Evolutionary conservation across 2,797 vertebrate genomes (phyloP), one percentile per base, ranked within the genome.

Genomic region (Tachyglossus aculeatus): DNA sequence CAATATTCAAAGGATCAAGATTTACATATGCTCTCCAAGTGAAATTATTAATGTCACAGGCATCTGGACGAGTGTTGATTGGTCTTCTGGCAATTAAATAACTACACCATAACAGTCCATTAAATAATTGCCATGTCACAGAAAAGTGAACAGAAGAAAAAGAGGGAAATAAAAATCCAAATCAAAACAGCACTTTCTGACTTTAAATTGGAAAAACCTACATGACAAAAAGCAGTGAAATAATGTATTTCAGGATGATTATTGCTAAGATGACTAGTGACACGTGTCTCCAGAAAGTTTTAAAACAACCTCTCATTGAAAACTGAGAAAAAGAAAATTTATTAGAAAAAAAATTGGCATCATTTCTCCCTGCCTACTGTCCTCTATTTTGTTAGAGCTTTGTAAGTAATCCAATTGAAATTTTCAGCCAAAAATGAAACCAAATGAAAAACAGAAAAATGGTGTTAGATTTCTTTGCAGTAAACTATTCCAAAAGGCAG

Each of bases 381-480:
- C 80, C 74, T 81, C 77, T 84, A 67, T 80, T 82, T 83, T 61
- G 54, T 67, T 65, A 83, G 71, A 79, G 71, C 59, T 78, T 65
- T 84, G 61, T 74, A 83, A 86, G 58, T 47, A 56, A 77, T 71
- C 59, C 69, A 80, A 74, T 69, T 25, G 62, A 63, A 83, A 86
- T 82, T 85, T 85, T 85, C 54, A 74, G 39, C 31, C 62, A 40
- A 18, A 80, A 83, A 64, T 54, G 62, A 80, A 83, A 80, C 3
- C 1, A 83, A 82, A 76, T 44, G 52, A 85, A 9, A 48, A 84
- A 80, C 68, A 75, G 71, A 79, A 66, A 84, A 87, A 65, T 72
- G 78, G 79, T 78, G 67, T 84, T 79, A 59, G 54, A 67, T 87
- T 89, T 87, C 83, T 86, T 78, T 68, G 71, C 41, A 71, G 73